phyloP scores from a whole-genome alignment of 2,888 invertebrate genomes.

The Parelbella ahira region DNA sequence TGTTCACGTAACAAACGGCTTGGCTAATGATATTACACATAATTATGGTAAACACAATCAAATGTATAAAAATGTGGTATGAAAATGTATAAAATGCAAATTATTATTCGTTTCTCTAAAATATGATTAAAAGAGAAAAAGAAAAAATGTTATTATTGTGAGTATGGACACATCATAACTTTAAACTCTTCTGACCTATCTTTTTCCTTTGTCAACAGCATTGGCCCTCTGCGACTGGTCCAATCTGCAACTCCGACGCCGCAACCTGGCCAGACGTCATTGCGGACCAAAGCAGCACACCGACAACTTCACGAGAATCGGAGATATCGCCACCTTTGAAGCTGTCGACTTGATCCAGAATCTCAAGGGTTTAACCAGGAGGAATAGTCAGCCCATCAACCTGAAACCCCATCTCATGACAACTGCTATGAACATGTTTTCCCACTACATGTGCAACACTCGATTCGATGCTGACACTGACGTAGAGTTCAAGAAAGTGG shows the following conservation, averaged over 20 bases:
- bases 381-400: slow-evolving; percentile 66
- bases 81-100: too few species aligned
- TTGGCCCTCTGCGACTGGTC: slow-evolving; percentile 95
- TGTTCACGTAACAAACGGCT: too few species aligned
- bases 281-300: slow-evolving; percentile 90
- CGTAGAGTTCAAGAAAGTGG: slow-evolving; percentile 83
- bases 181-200: too few species aligned
- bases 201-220: slow-evolving; percentile 80
- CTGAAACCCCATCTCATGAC: slow-evolving; percentile 86
- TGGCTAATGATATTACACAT: too few species aligned
- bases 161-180: too few species aligned
- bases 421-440: slow-evolving; percentile 91
- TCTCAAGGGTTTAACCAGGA: slow-evolving; percentile 64
- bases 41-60: too few species aligned
- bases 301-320: slow-evolving; percentile 85
- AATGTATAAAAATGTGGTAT: too few species aligned
- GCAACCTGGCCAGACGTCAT: slow-evolving; percentile 88
- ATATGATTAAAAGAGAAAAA: too few species aligned
- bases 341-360: slow-evolving; percentile 81
- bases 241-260: slow-evolving; percentile 87
- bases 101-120: too few species aligned
- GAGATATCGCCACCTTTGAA: slow-evolving; percentile 85
- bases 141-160: too few species aligned
- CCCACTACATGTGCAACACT: slow-evolving; percentile 91
- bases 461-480: slow-evolving; percentile 85